phyloP scores from a whole-genome alignment of 2,888 invertebrate genomes.

The Leptodirus hochenwartii region DNA sequence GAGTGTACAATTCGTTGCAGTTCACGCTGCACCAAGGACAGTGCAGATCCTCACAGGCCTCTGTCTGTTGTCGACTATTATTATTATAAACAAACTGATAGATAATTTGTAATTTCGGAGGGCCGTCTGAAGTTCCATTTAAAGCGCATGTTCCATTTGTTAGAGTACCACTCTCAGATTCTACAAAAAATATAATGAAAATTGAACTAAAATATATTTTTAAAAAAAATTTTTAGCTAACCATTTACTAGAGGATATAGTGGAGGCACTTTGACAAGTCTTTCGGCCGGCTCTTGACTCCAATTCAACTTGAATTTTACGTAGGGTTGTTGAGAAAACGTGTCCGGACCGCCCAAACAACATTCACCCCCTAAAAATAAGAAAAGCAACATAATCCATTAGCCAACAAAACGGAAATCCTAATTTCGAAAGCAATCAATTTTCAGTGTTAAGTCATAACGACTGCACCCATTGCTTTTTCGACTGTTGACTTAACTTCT shows the following conservation, averaged over 20 bases:
- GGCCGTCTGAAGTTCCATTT: constrained; percentile 24
- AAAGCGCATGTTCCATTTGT: constrained; percentile 22
- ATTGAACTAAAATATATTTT: no score
- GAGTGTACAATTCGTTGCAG: constrained; percentile 69
- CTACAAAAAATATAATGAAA: no score
- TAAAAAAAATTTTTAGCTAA: no score
- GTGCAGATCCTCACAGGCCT: constrained; percentile 79
- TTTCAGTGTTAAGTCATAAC: no score
- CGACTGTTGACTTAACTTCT: no score
- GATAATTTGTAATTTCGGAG: constrained; percentile 56
- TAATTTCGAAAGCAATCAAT: constrained; percentile 30
- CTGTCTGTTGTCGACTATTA: constrained; percentile 87
- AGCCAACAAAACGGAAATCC: constrained; percentile 57
- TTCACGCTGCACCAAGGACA: constrained; percentile 95
- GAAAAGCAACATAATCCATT: not conserved
- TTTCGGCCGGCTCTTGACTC: constrained; percentile 54
- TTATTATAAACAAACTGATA: constrained; percentile 95
- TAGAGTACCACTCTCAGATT: constrained; percentile 25
- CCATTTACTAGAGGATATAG: no score
- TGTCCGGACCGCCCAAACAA: no score
- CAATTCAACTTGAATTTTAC: constrained; percentile 73
- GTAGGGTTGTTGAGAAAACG: no score
- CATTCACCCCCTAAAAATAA: no score
- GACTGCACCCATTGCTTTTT: no score
- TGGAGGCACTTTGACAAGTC: constrained; percentile 46